These are phyloP conservation scores for Collichthys lucidus DNA, from an alignment of 2,113 vertebrate genomes.

Conservation along the genomic window DNA sequence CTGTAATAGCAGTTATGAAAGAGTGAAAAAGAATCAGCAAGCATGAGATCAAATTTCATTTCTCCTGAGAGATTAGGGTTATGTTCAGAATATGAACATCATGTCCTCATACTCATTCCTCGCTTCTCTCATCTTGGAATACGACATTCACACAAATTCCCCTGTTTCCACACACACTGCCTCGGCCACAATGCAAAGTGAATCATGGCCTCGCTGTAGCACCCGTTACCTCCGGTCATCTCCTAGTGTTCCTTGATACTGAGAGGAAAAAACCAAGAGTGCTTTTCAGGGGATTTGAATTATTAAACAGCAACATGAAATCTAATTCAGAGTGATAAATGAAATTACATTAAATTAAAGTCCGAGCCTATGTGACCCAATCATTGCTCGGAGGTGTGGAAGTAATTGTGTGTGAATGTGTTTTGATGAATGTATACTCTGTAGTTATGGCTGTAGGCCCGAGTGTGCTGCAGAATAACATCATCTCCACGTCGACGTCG, in stretches of 20 bases:
- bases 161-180: slow-evolving; percentile 1
- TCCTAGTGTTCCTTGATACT: slow-evolving; percentile 53
- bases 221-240: slow-evolving; percentile 42
- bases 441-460: slow-evolving; percentile 38
- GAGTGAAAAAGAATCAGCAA: background rate
- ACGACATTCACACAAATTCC: background rate
- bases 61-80: background rate
- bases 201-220: slow-evolving; percentile 22
- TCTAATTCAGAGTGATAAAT: slow-evolving; percentile 81
- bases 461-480: background rate
- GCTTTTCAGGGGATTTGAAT: slow-evolving; percentile 74
- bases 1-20: too few species aligned
- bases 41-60: background rate
- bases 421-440: slow-evolving; percentile 60
- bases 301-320: slow-evolving; percentile 80
- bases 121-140: background rate
- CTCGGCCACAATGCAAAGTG: slow-evolving; percentile 21
- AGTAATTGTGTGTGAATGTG: slow-evolving; percentile 55
- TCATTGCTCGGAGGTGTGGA: slow-evolving; percentile 56
- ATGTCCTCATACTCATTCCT: too few species aligned
- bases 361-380: slow-evolving; percentile 50
- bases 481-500: slow-evolving; percentile 5
- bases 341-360: slow-evolving; percentile 76
- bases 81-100: background rate
- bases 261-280: slow-evolving; percentile 59